Evolutionary conservation across 2,888 invertebrate genomes (phyloP).

Genomic region (Crocallis elinguaria): DNA sequence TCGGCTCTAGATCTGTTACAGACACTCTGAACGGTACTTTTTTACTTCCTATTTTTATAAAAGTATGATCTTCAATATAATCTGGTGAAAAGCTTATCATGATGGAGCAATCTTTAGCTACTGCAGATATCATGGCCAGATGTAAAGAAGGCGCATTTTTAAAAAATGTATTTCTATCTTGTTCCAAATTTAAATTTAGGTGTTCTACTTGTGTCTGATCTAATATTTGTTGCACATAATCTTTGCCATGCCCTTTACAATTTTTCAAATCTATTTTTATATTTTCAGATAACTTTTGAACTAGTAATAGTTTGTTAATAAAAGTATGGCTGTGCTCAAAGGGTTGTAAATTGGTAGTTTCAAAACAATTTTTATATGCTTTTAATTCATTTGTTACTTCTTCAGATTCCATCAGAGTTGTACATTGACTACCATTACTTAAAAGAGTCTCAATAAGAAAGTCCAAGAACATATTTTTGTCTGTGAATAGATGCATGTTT

Average conservation of each 20-base stretch:
- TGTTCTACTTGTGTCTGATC: slow-evolving; percentile 45
- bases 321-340: slow-evolving; percentile 44
- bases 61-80: slow-evolving; percentile 45
- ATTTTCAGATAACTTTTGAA: slow-evolving; percentile 63
- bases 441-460: slow-evolving; percentile 64
- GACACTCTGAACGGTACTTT: slow-evolving; percentile 81
- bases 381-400: slow-evolving; percentile 2
- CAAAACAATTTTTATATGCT: slow-evolving; percentile 40
- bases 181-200: slow-evolving; percentile 44
- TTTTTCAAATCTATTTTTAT: slow-evolving; percentile 31
- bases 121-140: slow-evolving; percentile 84
- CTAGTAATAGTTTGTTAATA: slow-evolving; percentile 54
- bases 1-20: slow-evolving; percentile 89
- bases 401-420: slow-evolving; percentile 29
- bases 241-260: slow-evolving; percentile 34
- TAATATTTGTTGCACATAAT: slow-evolving; percentile 59
- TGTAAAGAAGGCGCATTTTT: slow-evolving; percentile 44
- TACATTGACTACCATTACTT: slow-evolving; percentile 32
- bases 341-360: slow-evolving; percentile 30
- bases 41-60: slow-evolving; percentile 56
- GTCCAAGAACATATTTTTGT: slow-evolving; percentile 53
- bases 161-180: slow-evolving; percentile 50
- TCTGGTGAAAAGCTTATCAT: slow-evolving; percentile 83
- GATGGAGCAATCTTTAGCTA: slow-evolving; percentile 89
- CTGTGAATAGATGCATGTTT: slow-evolving; percentile 46